phyloP scores from a whole-genome alignment of 2,888 invertebrate species.

The Metellina segmentata region DNA sequence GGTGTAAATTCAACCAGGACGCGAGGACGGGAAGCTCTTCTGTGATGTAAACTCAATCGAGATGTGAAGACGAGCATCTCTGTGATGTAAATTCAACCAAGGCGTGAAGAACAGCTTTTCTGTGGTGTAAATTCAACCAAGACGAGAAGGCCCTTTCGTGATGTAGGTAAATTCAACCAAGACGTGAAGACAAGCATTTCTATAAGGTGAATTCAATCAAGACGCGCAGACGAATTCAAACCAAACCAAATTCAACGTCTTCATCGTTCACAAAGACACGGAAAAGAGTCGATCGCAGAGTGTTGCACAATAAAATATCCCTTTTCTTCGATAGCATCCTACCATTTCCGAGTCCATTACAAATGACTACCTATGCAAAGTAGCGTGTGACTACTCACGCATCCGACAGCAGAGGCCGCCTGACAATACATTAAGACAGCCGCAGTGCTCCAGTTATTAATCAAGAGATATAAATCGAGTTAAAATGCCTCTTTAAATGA shows the following conservation, averaged over 20 bases:
- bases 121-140: too few species aligned
- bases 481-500: conserved; percentile 38
- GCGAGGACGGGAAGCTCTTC: too few species aligned
- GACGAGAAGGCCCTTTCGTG: too few species aligned
- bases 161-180: too few species aligned
- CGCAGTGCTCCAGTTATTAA: conserved; percentile 2
- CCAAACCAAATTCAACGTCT: background rate
- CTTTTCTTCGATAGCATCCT: background rate
- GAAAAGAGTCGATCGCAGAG: background rate
- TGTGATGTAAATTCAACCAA: too few species aligned
- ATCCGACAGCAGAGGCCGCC: background rate
- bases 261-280: background rate
- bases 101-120: too few species aligned
- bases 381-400: background rate
- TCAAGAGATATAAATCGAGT: conserved; percentile 40
- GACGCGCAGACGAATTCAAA: too few species aligned
- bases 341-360: background rate
- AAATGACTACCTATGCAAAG: background rate
- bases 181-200: too few species aligned
- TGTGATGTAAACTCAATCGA: too few species aligned
- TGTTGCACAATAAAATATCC: background rate
- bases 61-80: too few species aligned
- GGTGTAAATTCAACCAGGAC: too few species aligned
- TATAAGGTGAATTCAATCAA: too few species aligned
- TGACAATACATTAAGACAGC: background rate